Evolutionary conservation across 1,140 invertebrate genomes (phyloP).

Genomic region (Littorina saxatilis): DNA sequence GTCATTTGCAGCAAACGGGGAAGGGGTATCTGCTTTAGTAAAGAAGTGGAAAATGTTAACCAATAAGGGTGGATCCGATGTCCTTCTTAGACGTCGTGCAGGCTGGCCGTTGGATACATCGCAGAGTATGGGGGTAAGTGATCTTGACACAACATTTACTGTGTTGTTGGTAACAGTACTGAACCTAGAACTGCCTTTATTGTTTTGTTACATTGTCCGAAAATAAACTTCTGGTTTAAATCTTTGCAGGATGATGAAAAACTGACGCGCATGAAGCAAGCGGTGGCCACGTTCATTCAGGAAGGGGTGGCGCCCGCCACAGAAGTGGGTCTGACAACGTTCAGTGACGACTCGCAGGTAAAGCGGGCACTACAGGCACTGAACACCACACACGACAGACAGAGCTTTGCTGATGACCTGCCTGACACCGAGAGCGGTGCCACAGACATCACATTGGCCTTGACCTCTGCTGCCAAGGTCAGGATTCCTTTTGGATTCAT

Average conservation of each 20-base stretch:
- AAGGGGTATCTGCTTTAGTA: too few species aligned
- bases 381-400: slow-evolving; percentile 18
- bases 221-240: too few species aligned
- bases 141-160: too few species aligned
- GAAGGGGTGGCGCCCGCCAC: slow-evolving; percentile 24
- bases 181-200: too few species aligned
- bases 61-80: too few species aligned
- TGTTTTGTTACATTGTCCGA: too few species aligned
- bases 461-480: slow-evolving; percentile 30
- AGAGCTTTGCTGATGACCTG: slow-evolving; percentile 7
- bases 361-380: slow-evolving; percentile 6
- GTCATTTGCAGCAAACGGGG: too few species aligned
- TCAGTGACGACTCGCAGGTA: slow-evolving; percentile 24
- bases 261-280: slow-evolving; percentile 36
- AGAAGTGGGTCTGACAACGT: slow-evolving; percentile 36
- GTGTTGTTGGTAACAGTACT: too few species aligned
- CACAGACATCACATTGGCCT: slow-evolving; percentile 23
- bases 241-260: slow-evolving; percentile 33
- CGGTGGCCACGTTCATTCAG: slow-evolving; percentile 34
- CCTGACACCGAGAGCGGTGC: slow-evolving; percentile 7
- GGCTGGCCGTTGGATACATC: slow-evolving; percentile 43
- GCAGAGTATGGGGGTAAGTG: slow-evolving; percentile 47
- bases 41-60: too few species aligned
- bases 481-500: slow-evolving; percentile 9
- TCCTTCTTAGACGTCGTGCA: slow-evolving; percentile 50